Base-by-base conservation (phyloP, 2,113 vertebrate species). In the Boulengeromyrus knoepffleri region DNA sequence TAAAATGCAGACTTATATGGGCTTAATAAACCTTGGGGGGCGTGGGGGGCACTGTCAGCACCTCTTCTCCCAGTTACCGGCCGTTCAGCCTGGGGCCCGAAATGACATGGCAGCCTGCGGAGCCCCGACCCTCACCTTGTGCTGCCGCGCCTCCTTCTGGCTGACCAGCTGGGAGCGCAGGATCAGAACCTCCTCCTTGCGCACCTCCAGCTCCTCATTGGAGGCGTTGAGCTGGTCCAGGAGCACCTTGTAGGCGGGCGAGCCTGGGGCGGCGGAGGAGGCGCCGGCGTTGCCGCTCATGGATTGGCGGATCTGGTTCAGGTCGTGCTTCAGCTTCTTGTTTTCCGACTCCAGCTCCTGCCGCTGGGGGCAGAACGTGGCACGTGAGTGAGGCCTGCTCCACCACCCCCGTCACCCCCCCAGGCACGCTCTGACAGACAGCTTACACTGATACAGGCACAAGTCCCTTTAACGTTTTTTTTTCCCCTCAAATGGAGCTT, bases 141-240 rank as follows among this genome's bases (percentile, higher is more conserved):
- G 96, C 50, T 97, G 97, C 46, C 98, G 96, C 1, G 97, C 97
- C 80, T 98, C 98, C 88, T 99, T 99, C 80, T 98, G 97, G 93
- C 97, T 98, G 47, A 99, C 97, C 45, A 99, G 96, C 90, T 99
- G 98, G 49, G 98, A 98, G 56, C 97, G 95, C 47, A 99, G 94
- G 91, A 99, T 98, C 87, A 99, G 96, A 90, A 99, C 99, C 88
- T 99, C 98, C 50, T 99, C 99, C 93, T 99, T 99, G 10, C 98
- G 96, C 3, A 99, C 96, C 46, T 99, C 98, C 0, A 99, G 95
- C 93, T 99, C 98, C 3, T 99, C 98, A 0, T 95, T 98, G 87
- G 97, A 96, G 0, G 98, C 96, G 56, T 93, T 96, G 92, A 99
- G 95, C 88, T 99, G 99, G 0, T 98, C 97, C 93, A 99, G 95